Evolutionary conservation across 2,113 vertebrate genomes (phyloP), one percentile per base, ranked within the genome.

Genomic region (Pachypanchax playfairii): DNA sequence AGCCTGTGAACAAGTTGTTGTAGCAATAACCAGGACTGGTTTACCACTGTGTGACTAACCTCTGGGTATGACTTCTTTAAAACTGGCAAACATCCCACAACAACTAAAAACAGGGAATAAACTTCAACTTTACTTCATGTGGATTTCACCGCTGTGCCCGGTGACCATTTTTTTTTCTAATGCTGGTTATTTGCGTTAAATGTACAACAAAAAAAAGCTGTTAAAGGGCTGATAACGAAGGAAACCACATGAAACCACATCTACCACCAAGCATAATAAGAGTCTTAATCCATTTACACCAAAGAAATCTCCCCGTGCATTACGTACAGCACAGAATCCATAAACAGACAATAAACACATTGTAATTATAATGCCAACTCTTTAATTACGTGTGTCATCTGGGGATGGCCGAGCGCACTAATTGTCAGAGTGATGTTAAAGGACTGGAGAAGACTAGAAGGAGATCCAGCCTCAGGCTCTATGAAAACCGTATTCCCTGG

Each of bases 101-200:
- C 94, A 93, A 91, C 91, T 92, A 93, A 92, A 91, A 92, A 91
- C 93, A 92, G 91, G 93, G 93, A 96, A 96, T 96, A 96, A 96
- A 96, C 93, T 95, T 95, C 94, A 96, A 96, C 93, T 97, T 98
- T 97, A 96, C 93, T 95, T 95, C 95, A 96, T 94, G 95, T 95
- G 92, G 94, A n/a, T n/a, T 94, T 95, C 93, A 92, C 93, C 92
- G 85, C 71, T 91, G 93, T 85, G 91, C 91, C 93, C 93, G 93
- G 94, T 94, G 94, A 95, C 94, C 94, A 93, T n/a, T 94, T 91
- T 89, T 92, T 93, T 93, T 94, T 87, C 90, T 88, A 89, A 91
- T 92, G 91, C 93, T 93, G 94, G 92, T 89, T 93, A 92, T 88
- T 89, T 82, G 69, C 73, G 77, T 89, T 90, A 91, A 52, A 88